Conservation (phyloP, 2,113 vertebrate species). For the Laterallus jamaicensis region DNA sequence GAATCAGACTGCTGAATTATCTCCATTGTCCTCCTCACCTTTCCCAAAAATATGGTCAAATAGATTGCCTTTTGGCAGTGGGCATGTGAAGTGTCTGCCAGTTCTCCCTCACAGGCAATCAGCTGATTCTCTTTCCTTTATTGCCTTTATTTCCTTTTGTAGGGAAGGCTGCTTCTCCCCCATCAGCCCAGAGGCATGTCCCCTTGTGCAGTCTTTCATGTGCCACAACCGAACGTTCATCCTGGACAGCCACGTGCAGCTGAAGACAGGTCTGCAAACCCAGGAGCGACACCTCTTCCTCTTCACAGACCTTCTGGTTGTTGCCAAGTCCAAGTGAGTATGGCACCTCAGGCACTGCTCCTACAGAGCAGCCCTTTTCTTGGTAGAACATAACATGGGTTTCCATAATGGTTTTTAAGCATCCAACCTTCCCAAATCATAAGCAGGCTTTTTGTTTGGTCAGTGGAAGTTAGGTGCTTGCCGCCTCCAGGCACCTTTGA, state of each 20-base stretch:
- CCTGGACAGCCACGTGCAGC: constrained; percentile 84
- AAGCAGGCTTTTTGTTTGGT: neutral
- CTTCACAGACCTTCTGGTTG: constrained; percentile 88
- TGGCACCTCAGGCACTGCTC: neutral
- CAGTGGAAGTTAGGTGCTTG: neutral
- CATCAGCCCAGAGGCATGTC: constrained; percentile 84
- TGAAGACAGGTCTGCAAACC: constrained; percentile 90
- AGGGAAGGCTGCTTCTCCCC: constrained; percentile 86
- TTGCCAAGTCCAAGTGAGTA: constrained; percentile 94
- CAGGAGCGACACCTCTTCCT: constrained; percentile 94
- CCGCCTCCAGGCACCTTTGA: neutral
- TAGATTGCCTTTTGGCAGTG: neutral
- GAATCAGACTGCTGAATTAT: neutral
- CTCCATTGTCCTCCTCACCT: neutral
- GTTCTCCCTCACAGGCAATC: neutral
- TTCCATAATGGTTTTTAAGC: neutral
- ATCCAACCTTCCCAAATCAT: neutral
- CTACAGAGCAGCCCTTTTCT: neutral
- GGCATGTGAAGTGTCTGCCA: neutral
- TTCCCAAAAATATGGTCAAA: neutral
- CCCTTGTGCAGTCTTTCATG: constrained; percentile 87
- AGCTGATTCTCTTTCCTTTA: neutral
- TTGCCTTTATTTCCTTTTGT: neutral
- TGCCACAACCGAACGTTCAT: constrained; percentile 81
- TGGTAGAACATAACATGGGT: neutral